Evolutionary conservation across 2,888 invertebrate genomes (phyloP), one percentile per base, ranked within the genome.

Genomic region (Metallyticus violacea): DNA sequence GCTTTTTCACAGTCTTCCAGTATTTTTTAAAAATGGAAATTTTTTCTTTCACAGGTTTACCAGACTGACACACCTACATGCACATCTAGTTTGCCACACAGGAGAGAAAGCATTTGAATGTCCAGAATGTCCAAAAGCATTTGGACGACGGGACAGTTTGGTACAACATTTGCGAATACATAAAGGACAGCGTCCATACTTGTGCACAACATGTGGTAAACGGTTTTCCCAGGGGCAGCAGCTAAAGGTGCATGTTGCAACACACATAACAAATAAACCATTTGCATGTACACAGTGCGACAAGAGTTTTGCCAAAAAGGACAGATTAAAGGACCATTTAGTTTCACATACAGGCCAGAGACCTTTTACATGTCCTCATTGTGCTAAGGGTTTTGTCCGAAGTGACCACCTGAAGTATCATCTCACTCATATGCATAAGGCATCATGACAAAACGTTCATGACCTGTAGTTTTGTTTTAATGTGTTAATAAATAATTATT

Each of bases 331-430:
- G n/a, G 83, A 83, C 25, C 83, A 83, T 28, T 7, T 83, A 28
- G 15, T 77, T 26, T 77, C 28, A 26, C 83, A 83, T 77, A 76
- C 77, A 26, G 83, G 83, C 9, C 27, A 77, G 29, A 77, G 83
- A n/a, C 83, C 77, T 22, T 83, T 83, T 27, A 25, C 83, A 4
- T 83, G 83, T 77, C n/a, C 26, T 15, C 22, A 83, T n/a, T 83
- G 83, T 83, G 26, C n/a, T 6, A 83, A 83, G 26, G 28, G 77
- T 7, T 83, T 83, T 77, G 83, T 83, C 7, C 26, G 83, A 27
- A 83, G 83, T n/a, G 83, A 83, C 7, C 83, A 83, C 28, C 25
- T 83, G 77, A 83, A 77, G 7, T 83, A 83, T 29, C 83, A 83
- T 83, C 77, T 77, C 40, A 62, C 40, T 15, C 40, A 62, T 15